Conservation (phyloP, 2,888 invertebrate species). For the Ligdia adustata region DNA sequence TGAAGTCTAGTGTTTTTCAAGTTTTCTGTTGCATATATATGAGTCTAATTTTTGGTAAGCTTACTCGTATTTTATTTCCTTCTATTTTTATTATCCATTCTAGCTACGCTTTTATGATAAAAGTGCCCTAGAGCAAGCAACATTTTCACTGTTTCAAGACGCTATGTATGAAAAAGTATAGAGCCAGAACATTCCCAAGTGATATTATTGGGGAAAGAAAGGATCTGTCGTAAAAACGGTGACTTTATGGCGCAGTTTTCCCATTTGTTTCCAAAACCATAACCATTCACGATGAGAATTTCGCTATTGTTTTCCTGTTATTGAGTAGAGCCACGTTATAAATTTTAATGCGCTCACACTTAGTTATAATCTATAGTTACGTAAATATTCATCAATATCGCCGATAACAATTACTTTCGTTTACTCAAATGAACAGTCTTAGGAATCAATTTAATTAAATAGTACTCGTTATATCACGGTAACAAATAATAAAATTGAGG, state of each 20-base stretch:
- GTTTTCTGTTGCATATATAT: slow-evolving; percentile 4
- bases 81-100: slow-evolving; percentile 10
- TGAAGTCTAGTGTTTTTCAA: too few relatives aligned
- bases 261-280: slow-evolving; percentile 9
- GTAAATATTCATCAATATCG: too few relatives aligned
- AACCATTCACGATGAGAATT: background rate
- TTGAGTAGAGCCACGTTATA: too few relatives aligned
- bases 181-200: slow-evolving; percentile 5
- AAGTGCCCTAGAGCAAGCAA: slow-evolving; percentile 1
- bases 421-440: too few relatives aligned
- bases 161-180: slow-evolving; percentile 10
- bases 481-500: too few relatives aligned
- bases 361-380: too few relatives aligned
- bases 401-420: too few relatives aligned
- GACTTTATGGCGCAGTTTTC: slow-evolving; percentile 10
- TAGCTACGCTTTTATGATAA: slow-evolving; percentile 2
- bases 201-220: slow-evolving; percentile 9
- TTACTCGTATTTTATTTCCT: slow-evolving; percentile 2
- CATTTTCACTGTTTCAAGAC: slow-evolving; percentile 12
- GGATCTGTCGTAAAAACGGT: slow-evolving; percentile 9
- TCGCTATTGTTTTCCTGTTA: slow-evolving; percentile 1
- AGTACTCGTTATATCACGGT: too few relatives aligned
- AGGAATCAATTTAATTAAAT: too few relatives aligned
- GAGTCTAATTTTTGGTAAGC: background rate
- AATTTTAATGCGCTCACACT: too few relatives aligned